Conservation (phyloP, 2,113 vertebrate species). For the Haemorhous mexicanus region DNA sequence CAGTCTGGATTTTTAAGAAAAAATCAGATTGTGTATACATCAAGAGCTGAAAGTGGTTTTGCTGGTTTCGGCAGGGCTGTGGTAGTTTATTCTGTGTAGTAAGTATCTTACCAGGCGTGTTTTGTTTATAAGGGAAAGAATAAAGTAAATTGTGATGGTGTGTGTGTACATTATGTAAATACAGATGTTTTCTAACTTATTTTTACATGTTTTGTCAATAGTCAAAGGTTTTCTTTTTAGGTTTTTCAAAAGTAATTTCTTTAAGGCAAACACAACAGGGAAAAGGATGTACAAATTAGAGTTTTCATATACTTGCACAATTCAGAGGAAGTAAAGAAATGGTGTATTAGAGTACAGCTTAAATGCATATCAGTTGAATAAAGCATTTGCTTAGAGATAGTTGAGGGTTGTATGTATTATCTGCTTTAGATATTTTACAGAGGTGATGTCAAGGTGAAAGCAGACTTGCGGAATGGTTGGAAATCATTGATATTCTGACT, state of each 20-base stretch:
- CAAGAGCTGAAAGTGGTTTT: background rate
- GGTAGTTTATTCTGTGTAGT: background rate
- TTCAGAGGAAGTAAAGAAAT: conserved; percentile 57
- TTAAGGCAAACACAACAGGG: background rate
- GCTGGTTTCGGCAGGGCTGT: background rate
- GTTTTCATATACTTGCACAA: background rate
- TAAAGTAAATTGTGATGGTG: background rate
- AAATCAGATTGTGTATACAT: background rate
- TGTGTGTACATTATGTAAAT: background rate
- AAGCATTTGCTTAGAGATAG: conserved; percentile 55
- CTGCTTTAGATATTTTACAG: conserved; percentile 74
- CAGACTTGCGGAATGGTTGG: conserved; percentile 81
- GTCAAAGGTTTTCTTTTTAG: conserved; percentile 1
- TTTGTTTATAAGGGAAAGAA: background rate
- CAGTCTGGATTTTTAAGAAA: background rate
- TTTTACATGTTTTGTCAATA: background rate
- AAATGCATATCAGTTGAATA: conserved; percentile 64
- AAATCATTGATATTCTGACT: conserved; percentile 99
- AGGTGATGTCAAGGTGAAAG: conserved; percentile 93
- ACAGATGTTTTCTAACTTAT: background rate
- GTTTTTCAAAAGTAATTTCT: background rate
- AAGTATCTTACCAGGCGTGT: background rate
- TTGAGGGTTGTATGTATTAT: conserved; percentile 71
- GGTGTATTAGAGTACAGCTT: conserved; percentile 38
- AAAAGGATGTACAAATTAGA: background rate